Evolutionary conservation across 2,797 vertebrate species (phyloP).

Genomic region (Enteromius afrohamiltoni): DNA sequence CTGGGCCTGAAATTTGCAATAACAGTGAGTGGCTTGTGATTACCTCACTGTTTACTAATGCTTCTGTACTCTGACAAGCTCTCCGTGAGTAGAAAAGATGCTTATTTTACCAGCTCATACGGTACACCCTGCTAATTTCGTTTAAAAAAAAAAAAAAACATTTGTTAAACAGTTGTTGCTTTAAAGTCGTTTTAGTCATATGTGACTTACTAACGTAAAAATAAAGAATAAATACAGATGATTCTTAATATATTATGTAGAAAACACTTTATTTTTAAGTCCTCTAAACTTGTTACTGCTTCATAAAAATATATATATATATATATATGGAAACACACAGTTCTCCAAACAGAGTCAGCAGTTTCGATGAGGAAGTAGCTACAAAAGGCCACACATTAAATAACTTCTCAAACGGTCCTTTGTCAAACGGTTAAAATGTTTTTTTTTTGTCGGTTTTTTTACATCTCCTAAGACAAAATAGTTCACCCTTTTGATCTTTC

Average conservation of each 20-base stretch:
- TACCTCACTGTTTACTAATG: constrained; percentile 46
- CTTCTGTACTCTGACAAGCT: constrained; percentile 28
- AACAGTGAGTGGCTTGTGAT: constrained; percentile 43
- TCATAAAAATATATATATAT: background rate
- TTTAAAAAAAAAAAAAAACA: no score
- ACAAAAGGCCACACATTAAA: constrained; percentile 16
- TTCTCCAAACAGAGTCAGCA: constrained; percentile 15
- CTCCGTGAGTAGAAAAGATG: constrained; percentile 12
- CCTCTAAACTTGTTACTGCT: background rate
- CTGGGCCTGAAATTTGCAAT: constrained; percentile 31
- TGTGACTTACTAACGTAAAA: background rate
- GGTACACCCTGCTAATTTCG: background rate
- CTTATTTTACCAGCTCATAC: constrained; percentile 21
- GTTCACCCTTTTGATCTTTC: no score
- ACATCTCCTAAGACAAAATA: no score
- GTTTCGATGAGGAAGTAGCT: constrained; percentile 40
- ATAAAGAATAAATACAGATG: background rate
- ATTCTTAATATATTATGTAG: background rate
- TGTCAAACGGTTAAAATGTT: no score
- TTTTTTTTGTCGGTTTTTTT: no score
- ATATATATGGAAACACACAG: background rate
- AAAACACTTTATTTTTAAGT: background rate
- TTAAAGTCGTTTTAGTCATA: background rate
- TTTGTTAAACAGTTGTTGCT: background rate
- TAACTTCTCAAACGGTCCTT: background rate